These are phyloP conservation scores for Drosophila obscura DNA, from an alignment of 1,140 invertebrate genomes.

Conservation along the genomic window DNA sequence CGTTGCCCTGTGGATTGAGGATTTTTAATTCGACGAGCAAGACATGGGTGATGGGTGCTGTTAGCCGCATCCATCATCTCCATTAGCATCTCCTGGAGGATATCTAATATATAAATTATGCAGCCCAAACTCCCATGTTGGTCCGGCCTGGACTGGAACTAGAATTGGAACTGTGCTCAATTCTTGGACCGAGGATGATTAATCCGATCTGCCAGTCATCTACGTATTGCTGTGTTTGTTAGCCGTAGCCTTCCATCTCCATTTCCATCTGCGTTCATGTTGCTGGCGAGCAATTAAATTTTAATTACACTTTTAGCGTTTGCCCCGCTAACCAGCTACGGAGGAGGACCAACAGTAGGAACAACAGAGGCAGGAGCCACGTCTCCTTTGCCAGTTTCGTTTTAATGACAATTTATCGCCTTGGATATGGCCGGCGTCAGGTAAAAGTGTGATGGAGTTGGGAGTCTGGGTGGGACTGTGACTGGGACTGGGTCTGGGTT, in stretches of 20 bases:
- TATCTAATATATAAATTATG: no score
- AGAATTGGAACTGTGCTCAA: no score
- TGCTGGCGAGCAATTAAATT: slow-evolving; percentile 58
- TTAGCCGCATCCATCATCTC: no score
- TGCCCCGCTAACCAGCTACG: slow-evolving; percentile 64
- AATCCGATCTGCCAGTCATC: slow-evolving; percentile 20
- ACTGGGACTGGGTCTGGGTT: not conserved
- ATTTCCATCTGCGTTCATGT: slow-evolving; percentile 24
- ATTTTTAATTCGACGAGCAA: no score
- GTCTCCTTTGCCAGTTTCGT: slow-evolving; percentile 16
- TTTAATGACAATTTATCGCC: slow-evolving; percentile 73
- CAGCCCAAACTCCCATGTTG: not conserved
- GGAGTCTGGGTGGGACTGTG: not conserved
- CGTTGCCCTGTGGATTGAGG: no score
- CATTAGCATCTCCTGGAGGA: no score
- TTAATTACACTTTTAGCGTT: slow-evolving; percentile 68
- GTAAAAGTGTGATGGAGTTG: not conserved
- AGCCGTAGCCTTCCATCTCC: slow-evolving; percentile 6
- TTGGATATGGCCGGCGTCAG: slow-evolving; percentile 26
- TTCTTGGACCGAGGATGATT: slow-evolving; percentile 7
- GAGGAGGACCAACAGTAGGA: not conserved
- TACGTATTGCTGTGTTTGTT: no score
- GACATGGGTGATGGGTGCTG: no score
- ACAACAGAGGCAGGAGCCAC: slow-evolving; percentile 1
- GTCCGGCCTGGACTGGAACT: no score